A percentile compares a stretch with the other conserved stretches of the same genome.
These are phyloP conservation scores for Glyphotaelius pellucidus DNA, from an alignment of 2,888 invertebrate species.

Conservation along the genomic window DNA sequence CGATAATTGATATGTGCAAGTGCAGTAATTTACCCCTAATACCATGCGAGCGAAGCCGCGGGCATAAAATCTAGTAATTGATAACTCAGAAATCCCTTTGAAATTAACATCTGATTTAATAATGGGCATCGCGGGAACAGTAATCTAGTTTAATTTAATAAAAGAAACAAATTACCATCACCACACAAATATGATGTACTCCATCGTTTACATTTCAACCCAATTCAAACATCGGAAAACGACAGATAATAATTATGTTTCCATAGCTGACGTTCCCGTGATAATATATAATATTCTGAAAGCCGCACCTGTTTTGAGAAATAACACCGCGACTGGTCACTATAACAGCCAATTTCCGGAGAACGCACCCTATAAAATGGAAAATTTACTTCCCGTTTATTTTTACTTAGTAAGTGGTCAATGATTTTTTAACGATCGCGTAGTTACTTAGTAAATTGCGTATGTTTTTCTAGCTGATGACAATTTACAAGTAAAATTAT, in stretches of 20 bases:
- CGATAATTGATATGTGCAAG: no score
- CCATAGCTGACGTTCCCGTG: not conserved
- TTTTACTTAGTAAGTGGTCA: not conserved
- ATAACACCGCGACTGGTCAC: not conserved
- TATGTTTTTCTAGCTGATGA: not conserved
- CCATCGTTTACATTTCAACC: not conserved
- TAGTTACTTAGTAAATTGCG: not conserved
- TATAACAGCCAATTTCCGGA: constrained; percentile 2
- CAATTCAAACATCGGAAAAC: not conserved
- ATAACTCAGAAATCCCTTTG: not conserved
- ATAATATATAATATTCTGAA: not conserved
- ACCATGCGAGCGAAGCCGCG: no score
- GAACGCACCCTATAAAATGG: not conserved
- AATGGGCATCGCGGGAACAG: not conserved
- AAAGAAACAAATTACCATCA: not conserved
- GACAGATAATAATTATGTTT: not conserved
- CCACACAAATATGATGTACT: not conserved
- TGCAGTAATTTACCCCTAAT: no score
- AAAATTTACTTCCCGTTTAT: not conserved
- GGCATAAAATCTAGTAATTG: no score
- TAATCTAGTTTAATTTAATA: not conserved
- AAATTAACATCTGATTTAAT: not conserved
- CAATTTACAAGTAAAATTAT: not conserved
- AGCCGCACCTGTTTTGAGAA: not conserved
- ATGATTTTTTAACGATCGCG: not conserved